These are phyloP conservation scores for Pyrocephalus nanus DNA, from an alignment of 2,797 vertebrate species.

Conservation along the genomic window DNA sequence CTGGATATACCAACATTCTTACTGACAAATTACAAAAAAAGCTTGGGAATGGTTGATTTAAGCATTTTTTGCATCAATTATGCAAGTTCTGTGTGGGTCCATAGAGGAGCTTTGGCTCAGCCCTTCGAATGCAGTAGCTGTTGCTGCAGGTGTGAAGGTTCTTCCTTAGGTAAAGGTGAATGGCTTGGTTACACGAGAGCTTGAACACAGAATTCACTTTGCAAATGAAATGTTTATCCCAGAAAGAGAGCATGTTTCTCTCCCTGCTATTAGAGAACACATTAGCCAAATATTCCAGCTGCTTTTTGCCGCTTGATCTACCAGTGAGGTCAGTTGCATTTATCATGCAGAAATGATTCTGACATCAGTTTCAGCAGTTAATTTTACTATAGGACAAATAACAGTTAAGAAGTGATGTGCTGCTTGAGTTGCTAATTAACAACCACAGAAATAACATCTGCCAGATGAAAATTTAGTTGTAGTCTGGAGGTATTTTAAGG, in stretches of 20 bases:
- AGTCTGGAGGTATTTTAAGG: background rate
- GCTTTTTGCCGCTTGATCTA: constrained; percentile 48
- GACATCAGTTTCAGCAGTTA: constrained; percentile 39
- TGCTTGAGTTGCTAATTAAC: constrained; percentile 45
- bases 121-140: background rate
- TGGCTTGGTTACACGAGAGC: background rate
- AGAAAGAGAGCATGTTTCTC: background rate
- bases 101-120: background rate
- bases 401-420: constrained; percentile 17
- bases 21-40: background rate
- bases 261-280: constrained; percentile 3
- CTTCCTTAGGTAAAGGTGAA: background rate
- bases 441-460: constrained; percentile 14
- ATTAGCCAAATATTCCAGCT: constrained; percentile 37
- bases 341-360: constrained; percentile 50
- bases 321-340: constrained; percentile 54
- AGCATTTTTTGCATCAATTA: background rate
- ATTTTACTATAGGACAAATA: constrained; percentile 42
- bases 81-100: background rate
- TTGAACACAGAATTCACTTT: background rate
- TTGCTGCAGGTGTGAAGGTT: background rate
- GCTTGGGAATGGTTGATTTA: background rate
- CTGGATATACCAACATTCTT: background rate
- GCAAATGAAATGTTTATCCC: constrained; percentile 28
- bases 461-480: background rate